Evolutionary conservation across 2,113 vertebrate species (phyloP).

Genomic region (Thalassoma bifasciatum): DNA sequence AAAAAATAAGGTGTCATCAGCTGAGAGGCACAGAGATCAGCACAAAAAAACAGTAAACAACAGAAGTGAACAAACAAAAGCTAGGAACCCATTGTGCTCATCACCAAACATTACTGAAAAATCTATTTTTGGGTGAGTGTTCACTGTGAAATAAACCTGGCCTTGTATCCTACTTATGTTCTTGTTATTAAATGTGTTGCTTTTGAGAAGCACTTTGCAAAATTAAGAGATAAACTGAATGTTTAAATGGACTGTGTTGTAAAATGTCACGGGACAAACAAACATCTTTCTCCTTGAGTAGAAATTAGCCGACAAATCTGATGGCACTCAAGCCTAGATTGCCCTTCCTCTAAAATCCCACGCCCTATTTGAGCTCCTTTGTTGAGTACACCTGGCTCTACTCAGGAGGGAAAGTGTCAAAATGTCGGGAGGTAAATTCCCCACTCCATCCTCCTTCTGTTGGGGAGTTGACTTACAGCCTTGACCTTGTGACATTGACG

Average conservation of each 20-base stretch:
- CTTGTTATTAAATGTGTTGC: too few species aligned
- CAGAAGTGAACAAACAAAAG: too few species aligned
- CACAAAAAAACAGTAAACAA: too few species aligned
- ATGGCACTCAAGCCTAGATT: too few species aligned
- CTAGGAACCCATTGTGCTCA: too few species aligned
- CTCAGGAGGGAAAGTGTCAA: not conserved
- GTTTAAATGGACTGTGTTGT: not conserved
- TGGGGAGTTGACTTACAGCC: not conserved
- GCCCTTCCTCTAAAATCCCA: too few species aligned
- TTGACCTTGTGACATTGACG: conserved; percentile 33
- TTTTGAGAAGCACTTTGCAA: not conserved
- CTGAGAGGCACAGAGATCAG: too few species aligned
- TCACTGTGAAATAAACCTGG: conserved; percentile 1
- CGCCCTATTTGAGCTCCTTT: not conserved
- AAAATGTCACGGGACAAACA: not conserved
- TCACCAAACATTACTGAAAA: too few species aligned
- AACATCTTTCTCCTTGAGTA: not conserved
- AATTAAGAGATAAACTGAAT: not conserved
- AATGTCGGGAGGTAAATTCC: not conserved
- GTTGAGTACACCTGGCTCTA: not conserved
- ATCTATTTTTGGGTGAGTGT: not conserved
- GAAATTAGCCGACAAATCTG: too few species aligned
- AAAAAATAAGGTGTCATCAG: too few species aligned
- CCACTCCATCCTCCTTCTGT: not conserved
- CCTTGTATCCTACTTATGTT: not conserved